These are phyloP conservation scores for Ptyas mucosa DNA, from an alignment of 2,113 vertebrate genomes.

Conservation along the genomic window DNA sequence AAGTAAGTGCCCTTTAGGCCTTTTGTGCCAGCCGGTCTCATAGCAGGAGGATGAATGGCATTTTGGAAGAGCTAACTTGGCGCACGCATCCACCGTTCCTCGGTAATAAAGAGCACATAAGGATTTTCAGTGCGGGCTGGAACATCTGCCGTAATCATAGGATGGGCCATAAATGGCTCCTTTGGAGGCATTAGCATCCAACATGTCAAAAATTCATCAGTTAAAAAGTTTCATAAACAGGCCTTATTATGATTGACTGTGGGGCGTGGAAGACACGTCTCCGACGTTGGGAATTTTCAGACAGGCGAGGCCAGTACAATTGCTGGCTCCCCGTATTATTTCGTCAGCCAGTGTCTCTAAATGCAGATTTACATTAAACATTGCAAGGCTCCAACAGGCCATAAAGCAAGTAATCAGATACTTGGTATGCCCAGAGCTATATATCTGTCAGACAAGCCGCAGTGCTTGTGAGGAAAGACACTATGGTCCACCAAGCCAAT, in stretches of 20 bases:
- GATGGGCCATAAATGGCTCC: not conserved
- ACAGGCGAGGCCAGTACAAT: not conserved
- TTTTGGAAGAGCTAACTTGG: not conserved
- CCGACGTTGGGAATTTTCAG: accelerated
- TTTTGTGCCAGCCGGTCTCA: not conserved
- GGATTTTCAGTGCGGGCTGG: not conserved
- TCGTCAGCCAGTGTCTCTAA: not conserved
- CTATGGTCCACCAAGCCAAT: not conserved
- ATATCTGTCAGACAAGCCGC: not conserved
- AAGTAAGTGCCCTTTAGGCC: not conserved
- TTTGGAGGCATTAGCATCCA: not conserved
- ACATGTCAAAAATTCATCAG: not conserved
- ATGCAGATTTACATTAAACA: not conserved
- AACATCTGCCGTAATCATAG: accelerated
- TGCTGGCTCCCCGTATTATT: not conserved
- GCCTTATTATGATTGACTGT: not conserved
- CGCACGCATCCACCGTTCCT: not conserved
- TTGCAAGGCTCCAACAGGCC: not conserved
- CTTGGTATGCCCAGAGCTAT: not conserved
- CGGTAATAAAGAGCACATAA: accelerated
- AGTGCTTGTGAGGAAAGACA: not conserved
- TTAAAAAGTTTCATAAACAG: not conserved
- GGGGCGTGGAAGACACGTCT: not conserved
- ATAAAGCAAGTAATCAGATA: not conserved
- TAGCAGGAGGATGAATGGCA: not conserved